A percentile compares a stretch with the other conserved stretches of the same genome.
phyloP scores from a whole-genome alignment of 2,797 vertebrate genomes.

The Eulemur albifrons region DNA sequence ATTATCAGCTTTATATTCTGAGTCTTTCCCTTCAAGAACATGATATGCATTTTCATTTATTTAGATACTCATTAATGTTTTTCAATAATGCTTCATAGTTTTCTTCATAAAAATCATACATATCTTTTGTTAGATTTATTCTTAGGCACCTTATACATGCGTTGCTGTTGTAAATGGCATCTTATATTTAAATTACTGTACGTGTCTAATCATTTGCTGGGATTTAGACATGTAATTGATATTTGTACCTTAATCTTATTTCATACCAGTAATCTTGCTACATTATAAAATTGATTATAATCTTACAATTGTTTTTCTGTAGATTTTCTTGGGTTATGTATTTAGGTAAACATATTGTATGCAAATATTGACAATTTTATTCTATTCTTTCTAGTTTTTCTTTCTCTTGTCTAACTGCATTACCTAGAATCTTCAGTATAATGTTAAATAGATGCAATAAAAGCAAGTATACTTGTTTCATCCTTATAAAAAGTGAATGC shows the following conservation, averaged over 20 bases:
- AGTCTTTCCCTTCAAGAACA: background rate
- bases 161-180: background rate
- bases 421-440: background rate
- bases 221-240: background rate
- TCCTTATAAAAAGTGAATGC: background rate
- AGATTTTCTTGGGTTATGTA: background rate
- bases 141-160: background rate
- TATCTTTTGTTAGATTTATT: background rate
- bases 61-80: background rate
- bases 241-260: background rate
- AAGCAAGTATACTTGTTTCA: background rate
- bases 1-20: background rate
- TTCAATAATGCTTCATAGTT: background rate
- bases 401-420: background rate
- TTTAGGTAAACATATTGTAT: background rate
- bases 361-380: background rate
- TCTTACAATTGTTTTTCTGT: background rate
- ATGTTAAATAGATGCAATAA: background rate
- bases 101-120: background rate
- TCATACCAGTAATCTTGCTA: background rate
- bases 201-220: background rate
- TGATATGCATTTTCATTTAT: background rate
- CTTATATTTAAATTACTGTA: background rate
- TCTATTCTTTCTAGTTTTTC: background rate
- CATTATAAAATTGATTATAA: background rate